A percentile compares a stretch with the other conserved stretches of the same genome.
phyloP scores from a whole-genome alignment of 1,140 invertebrate genomes.

The Drosophila chauvacae region DNA sequence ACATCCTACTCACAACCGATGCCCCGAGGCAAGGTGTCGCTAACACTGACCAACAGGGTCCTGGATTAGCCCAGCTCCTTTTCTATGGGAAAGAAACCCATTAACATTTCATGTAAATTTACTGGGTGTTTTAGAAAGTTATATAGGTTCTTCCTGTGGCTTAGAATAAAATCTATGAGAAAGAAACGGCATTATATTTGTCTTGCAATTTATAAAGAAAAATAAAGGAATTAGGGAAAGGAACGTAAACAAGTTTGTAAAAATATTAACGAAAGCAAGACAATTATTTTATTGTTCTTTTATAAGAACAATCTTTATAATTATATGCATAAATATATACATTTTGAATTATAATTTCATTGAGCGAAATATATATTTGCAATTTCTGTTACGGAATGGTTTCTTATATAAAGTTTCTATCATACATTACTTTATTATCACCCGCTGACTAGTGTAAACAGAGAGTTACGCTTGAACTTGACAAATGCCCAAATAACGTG shows the following conservation, averaged over 20 bases:
- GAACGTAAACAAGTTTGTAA: background rate
- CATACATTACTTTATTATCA: background rate
- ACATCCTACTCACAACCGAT: slow-evolving; percentile 69
- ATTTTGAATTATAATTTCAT: background rate
- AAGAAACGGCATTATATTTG: background rate
- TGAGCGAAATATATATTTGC: background rate
- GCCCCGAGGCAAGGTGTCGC: slow-evolving; percentile 69
- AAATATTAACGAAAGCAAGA: background rate
- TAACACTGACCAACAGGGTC: slow-evolving; percentile 27
- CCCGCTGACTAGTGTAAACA: slow-evolving; percentile 51
- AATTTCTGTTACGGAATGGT: too few species aligned
- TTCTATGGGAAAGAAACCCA: background rate
- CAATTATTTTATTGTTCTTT: background rate
- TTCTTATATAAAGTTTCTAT: too few species aligned
- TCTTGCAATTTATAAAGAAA: background rate
- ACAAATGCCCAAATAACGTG: slow-evolving; percentile 82
- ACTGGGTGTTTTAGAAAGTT: background rate
- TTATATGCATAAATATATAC: too few species aligned
- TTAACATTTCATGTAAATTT: slow-evolving; percentile 3
- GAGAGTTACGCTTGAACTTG: slow-evolving; percentile 78
- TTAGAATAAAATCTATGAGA: background rate
- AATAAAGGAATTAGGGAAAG: background rate
- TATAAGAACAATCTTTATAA: background rate
- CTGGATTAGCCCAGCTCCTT: too few species aligned
- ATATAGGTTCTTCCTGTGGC: background rate